Evolutionary conservation across 2,113 vertebrate genomes (phyloP), one percentile per base, ranked within the genome.

Genomic region (Mastomys coucha): DNA sequence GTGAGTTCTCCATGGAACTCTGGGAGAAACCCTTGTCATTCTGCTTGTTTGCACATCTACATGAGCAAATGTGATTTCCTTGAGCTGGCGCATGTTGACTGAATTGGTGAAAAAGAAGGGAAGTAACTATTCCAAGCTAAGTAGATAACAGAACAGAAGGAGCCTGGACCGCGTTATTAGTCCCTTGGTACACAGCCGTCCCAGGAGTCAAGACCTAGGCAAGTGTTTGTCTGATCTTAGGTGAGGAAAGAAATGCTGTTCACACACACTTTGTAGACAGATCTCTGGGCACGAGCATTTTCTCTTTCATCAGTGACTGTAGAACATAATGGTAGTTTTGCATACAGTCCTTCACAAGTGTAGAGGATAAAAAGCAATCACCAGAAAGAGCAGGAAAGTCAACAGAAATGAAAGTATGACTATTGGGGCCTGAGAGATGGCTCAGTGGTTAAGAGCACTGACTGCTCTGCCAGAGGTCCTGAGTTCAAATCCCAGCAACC

Each of bases 21-120:
- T 58, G 77, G 51, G 56, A 84, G 77, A 91, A 96, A 94, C 95
- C 94, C 91, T 89, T 89, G 94, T 96, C 91, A 91, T 93, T 95
- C 94, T 96, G 91, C 87, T 95, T 96, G 91, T 95, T 97, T 96
- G 97, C 91, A 91, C 80, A 96, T 95, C 97, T 96, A 93, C 75
- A 17, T 89, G 88, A 98, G 91, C 91, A 95, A 97, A 95, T 96
- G 96, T 93, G 96, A 98, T 96, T 97, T 98, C 91, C 91, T 96
- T 87, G 91, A 97, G 95, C 97, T 88, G 97, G 96, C 89, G 69
- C 88, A 75, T 97, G 88, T 89, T 95, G 84, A 60, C 85, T 93
- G 95, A 94, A 93, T 85, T 91, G 80, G 92, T 96, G 90, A 96
- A 89, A 96, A 98, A 98, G 82, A 65, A 88, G 60, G 87, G 92